Base-by-base conservation (phyloP, 2,888 invertebrate species). In the Andricus quercusramuli region DNA sequence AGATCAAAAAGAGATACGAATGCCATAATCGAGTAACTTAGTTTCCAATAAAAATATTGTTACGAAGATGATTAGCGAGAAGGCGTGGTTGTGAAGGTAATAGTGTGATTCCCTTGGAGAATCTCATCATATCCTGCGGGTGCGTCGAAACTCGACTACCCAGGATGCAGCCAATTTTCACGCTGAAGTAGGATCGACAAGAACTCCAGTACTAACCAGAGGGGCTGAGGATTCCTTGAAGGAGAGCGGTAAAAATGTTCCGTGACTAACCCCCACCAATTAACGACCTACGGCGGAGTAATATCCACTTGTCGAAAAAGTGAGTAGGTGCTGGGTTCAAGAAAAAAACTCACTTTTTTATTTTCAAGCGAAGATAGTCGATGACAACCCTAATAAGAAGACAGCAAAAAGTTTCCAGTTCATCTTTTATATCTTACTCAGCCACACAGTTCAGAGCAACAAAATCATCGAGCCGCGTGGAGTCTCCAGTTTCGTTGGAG, bases 131-230 rank as follows among this genome's bases (percentile, higher is more conserved):
- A 78, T 51, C 44, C 78, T n/a, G 66, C 29, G 78, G 29, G 64
- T 51, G 64, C 65, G 47, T 78, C 47, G 47, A 47, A 66, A 65
- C 67, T 59, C 56, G 70, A 70, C 70, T 79, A 70, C 64, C 76
- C 87, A 85, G 87, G 85, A 88, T 85, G 84, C 84, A 79, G 84
- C 83, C 85, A 85, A 88, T 88, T 85, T 86, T 87, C 84, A 84
- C 86, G 83, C 85, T 83, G 83, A 83, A 83, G 79, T 82, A 83
- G 81, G 81, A 82, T 83, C 81, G 86, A 80, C 84, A 84, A 85
- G 85, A 85, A 83, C 65, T 29, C 56, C 78, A 78, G 79, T 78
- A 78, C 81, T 84, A 83, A 83, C 81, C 83, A 82, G 83, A 81
- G 81, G 78, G 74, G 22, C 80, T 81, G 81, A 81, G 78, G 83